Base-by-base conservation (phyloP, 2,797 vertebrate species). In the Enteromius treurensis region DNA sequence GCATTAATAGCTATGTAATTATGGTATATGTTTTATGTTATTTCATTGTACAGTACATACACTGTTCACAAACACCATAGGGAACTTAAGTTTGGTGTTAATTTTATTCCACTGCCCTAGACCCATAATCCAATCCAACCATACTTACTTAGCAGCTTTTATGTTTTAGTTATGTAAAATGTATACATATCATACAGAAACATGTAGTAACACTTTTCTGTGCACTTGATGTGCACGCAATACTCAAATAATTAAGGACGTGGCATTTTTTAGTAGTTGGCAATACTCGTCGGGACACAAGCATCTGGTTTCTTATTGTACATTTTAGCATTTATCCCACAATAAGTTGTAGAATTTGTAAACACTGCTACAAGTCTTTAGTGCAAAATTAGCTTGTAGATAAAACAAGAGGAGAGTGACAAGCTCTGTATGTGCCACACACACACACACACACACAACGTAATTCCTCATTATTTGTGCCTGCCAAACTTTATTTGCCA, bases 1-100 rank as follows among this genome's bases (percentile, higher is more conserved):
- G 89, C 86, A 87, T 86, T 86, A 88, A 70, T 88, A 86, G 81
- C 86, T 88, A 84, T 90, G 84, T 90, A 85, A 88, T 86, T 81
- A 84, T 82, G 74, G 34, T 83, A 84, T 86, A 84, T 77, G 80
- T 80, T 85, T 76, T 75, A 84, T 85, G 51, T 86, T 76, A 85
- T 71, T 84, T 84, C 81, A 85, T 47, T 87, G 86, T 86, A 87
- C 78, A 85, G 79, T 84, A 81, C 79, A 81, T 78, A 84, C 67
- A 78, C 82, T 76, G 84, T 84, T 81, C 75, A 40, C 80, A 84
- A 80, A 86, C 86, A 89, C 84, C 86, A 88, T 86, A 88, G 86
- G 84, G 84, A 87, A 87, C 51, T 86, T 81, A 17, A 85, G 79
- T 82, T 87, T 79, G 73, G 67, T 78, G 62, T 88, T 86, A 83